Conservation (phyloP, 1,140 invertebrate genomes). For the Acromyrmex heyeri region DNA sequence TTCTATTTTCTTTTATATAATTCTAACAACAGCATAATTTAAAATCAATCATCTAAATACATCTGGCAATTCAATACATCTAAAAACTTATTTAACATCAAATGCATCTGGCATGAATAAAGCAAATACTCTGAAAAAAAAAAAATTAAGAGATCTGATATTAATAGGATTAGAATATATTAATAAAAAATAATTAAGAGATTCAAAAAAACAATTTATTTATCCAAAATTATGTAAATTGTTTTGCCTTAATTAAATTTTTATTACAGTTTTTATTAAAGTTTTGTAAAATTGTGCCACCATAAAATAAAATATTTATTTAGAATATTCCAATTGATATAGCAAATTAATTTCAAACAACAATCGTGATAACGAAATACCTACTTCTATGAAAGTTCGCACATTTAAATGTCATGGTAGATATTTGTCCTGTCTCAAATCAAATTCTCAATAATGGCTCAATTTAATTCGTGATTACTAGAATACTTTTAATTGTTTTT, state of each 20-base stretch:
- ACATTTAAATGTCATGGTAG: conserved; percentile 90
- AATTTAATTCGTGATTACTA: too few relatives aligned
- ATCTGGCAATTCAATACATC: not conserved
- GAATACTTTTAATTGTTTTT: too few relatives aligned
- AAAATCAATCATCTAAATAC: not conserved
- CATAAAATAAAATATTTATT: not conserved
- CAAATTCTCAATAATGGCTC: too few relatives aligned
- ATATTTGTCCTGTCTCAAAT: conserved; percentile 91
- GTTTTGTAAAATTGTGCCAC: not conserved
- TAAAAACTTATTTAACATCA: conserved; percentile 87
- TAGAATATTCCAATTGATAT: not conserved
- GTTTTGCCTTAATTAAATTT: not conserved
- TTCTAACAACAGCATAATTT: not conserved
- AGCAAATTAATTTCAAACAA: not conserved
- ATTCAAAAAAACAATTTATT: not conserved
- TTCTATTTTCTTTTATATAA: not conserved
- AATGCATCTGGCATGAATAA: conserved; percentile 86
- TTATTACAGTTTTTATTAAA: not conserved
- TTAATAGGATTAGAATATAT: not conserved
- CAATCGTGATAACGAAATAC: conserved; percentile 90
- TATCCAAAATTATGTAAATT: not conserved
- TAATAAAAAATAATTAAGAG: conserved; percentile 1
- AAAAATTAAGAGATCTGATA: not conserved
- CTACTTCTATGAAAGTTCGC: conserved; percentile 89
- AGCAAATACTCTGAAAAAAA: not conserved